Base-by-base conservation (phyloP, 1,140 invertebrate genomes). In the Anastrepha ludens region DNA sequence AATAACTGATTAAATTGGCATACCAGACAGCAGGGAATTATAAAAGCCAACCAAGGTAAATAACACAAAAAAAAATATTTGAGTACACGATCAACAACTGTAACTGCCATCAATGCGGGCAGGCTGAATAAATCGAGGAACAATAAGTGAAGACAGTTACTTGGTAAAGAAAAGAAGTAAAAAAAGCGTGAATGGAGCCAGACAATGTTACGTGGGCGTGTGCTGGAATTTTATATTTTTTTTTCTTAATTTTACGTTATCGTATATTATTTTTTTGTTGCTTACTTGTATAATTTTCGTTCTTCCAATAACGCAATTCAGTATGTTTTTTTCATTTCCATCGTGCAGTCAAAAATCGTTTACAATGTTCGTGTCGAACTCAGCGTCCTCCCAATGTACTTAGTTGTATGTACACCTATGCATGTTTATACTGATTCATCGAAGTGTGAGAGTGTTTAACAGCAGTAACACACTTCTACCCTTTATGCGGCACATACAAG, bases 271-370 rank as follows among this genome's bases (percentile, higher is more conserved):
- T 74, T 44, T 39, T 70, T 70, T 39, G 8, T 64, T 64, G 17
- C 17, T 64, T 64, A 13, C 17, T 2, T n/a, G 8, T 64, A 17
- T n/a, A 17, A 3, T 50, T 85, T 58, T 85, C 47, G 90, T 92
- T 92, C 91, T 91, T 91, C 90, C 89, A 89, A 90, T 13, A 64
- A 0, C 17, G 2, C 17, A n/a, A 17, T 1, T 0, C 13, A 44
- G 1, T 47, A 47, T 74, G 17, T 74, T 74, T 74, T 74, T 50
- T 50, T 50, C 47, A 74, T 47, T 74, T 74, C n/a, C 8, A 41
- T 39, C 65, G 39, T 50, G 44, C 39, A 91, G 91, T 92, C 90
- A 91, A 88, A 92, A 91, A 91, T 92, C 91, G 89, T 92, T 92
- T 92, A 92, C 90, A 91, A 91, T 90, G 91, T 91, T 90, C 90